These are phyloP conservation scores for Rhinatrema bivittatum DNA, from an alignment of 2,797 vertebrate genomes.

Conservation along the genomic window DNA sequence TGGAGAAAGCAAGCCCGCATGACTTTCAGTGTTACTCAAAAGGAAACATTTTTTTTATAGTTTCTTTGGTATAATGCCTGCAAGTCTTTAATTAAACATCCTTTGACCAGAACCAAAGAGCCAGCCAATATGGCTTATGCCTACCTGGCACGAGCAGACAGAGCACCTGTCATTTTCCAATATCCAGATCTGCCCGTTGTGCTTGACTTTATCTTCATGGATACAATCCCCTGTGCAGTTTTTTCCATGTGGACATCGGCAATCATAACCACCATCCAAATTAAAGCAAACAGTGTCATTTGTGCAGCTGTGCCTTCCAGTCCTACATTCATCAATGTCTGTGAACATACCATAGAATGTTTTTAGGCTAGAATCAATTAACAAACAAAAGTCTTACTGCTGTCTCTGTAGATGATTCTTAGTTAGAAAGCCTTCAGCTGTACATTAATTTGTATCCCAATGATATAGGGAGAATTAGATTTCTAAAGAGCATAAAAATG, in stretches of 20 bases:
- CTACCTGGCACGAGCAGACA: slow-evolving; percentile 93
- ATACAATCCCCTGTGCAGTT: slow-evolving; percentile 95
- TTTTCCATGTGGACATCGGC: slow-evolving; percentile 91
- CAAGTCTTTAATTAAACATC: no score
- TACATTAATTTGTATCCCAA: slow-evolving; percentile 26
- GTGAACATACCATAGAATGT: slow-evolving; percentile 19
- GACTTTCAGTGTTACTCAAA: no score
- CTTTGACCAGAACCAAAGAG: no score
- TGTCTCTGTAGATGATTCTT: slow-evolving; percentile 12
- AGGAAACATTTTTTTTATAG: no score
- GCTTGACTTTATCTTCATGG: slow-evolving; percentile 87
- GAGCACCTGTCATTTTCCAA: slow-evolving; percentile 92
- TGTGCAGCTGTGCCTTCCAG: slow-evolving; percentile 87
- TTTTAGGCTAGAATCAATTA: slow-evolving; percentile 23
- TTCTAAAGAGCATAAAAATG: neutral
- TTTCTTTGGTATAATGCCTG: no score
- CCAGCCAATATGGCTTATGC: slow-evolving; percentile 20
- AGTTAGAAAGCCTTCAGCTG: slow-evolving; percentile 9
- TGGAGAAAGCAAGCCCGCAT: no score
- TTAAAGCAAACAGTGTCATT: slow-evolving; percentile 97
- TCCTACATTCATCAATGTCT: slow-evolving; percentile 95
- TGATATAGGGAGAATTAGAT: neutral
- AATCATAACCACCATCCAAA: slow-evolving; percentile 94
- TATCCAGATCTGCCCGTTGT: slow-evolving; percentile 95
- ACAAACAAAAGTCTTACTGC: slow-evolving; percentile 7